phyloP scores from a whole-genome alignment of 1,140 invertebrate species.

The Eriosoma lanigerum region DNA sequence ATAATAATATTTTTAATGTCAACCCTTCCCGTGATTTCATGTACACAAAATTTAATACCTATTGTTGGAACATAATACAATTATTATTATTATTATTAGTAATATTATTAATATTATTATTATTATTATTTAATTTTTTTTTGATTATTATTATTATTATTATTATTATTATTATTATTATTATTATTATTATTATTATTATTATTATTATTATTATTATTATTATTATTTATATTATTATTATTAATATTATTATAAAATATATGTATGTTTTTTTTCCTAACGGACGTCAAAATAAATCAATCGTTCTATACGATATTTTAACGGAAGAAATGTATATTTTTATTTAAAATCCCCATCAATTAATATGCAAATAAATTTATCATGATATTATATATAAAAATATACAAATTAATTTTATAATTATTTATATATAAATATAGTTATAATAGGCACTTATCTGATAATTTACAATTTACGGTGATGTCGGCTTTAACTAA shows the following conservation, averaged over 20 bases:
- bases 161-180: too few species aligned
- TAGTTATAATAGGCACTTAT: too few species aligned
- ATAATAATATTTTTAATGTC: slow-evolving; percentile 34
- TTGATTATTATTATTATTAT: too few species aligned
- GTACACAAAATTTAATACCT: slow-evolving; percentile 27
- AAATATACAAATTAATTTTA: too few species aligned
- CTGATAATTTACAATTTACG: too few species aligned
- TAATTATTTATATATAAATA: too few species aligned
- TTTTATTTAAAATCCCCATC: not conserved
- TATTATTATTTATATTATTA: slow-evolving; percentile 16
- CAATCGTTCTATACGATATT: slow-evolving; percentile 42
- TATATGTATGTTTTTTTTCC: slow-evolving; percentile 37
- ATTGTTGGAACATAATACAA: slow-evolving; percentile 12
- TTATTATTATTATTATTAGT: slow-evolving; percentile 37
- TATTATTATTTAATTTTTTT: too few species aligned
- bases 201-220: not conserved
- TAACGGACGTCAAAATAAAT: slow-evolving; percentile 25
- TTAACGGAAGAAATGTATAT: slow-evolving; percentile 2
- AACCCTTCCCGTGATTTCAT: slow-evolving; percentile 35
- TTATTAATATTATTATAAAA: slow-evolving; percentile 34
- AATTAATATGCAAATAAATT: not conserved
- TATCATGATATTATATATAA: too few species aligned
- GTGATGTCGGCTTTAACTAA: too few species aligned
- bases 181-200: too few species aligned
- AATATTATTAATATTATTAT: too few species aligned